phyloP scores from a whole-genome alignment of 2,113 vertebrate species.

The Eptatretus burgeri region DNA sequence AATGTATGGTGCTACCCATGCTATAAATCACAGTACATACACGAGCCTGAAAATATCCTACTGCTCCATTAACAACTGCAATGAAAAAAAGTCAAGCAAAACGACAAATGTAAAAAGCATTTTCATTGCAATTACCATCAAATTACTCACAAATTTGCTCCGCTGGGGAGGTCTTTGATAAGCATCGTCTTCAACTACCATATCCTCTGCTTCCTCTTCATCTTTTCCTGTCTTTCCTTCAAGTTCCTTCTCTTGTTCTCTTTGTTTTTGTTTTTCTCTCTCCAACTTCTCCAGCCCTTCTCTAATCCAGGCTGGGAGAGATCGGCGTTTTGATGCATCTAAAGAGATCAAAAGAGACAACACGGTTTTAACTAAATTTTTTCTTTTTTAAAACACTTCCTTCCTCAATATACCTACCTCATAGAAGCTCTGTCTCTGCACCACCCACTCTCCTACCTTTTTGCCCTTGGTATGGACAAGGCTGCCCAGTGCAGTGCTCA shows the following conservation, averaged over 20 bases:
- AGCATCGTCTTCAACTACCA: slow-evolving; percentile 29
- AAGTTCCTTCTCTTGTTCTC: slow-evolving; percentile 77
- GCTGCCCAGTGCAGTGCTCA: too few species aligned
- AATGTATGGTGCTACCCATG: too few species aligned
- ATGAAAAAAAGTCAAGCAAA: too few species aligned
- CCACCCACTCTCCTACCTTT: too few species aligned
- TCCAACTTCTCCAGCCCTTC: slow-evolving; percentile 98
- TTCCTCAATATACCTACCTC: too few species aligned
- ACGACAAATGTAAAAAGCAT: background rate
- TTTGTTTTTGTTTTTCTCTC: slow-evolving; percentile 74
- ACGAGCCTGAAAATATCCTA: too few species aligned
- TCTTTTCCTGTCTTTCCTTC: slow-evolving; percentile 55
- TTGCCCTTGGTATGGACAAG: too few species aligned
- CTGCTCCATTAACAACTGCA: too few species aligned
- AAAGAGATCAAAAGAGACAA: slow-evolving; percentile 6
- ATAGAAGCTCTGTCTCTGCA: too few species aligned
- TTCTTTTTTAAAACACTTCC: too few species aligned
- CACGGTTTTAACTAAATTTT: too few species aligned
- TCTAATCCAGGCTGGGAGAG: slow-evolving; percentile 88
- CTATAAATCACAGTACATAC: too few species aligned
- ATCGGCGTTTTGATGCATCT: slow-evolving; percentile 87
- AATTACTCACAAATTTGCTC: slow-evolving; percentile 80
- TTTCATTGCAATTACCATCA: background rate
- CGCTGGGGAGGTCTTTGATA: slow-evolving; percentile 58
- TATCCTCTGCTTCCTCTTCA: slow-evolving; percentile 28